These are phyloP conservation scores for Cryptotis parvus DNA, from an alignment of 2,113 vertebrate species.

Conservation along the genomic window DNA sequence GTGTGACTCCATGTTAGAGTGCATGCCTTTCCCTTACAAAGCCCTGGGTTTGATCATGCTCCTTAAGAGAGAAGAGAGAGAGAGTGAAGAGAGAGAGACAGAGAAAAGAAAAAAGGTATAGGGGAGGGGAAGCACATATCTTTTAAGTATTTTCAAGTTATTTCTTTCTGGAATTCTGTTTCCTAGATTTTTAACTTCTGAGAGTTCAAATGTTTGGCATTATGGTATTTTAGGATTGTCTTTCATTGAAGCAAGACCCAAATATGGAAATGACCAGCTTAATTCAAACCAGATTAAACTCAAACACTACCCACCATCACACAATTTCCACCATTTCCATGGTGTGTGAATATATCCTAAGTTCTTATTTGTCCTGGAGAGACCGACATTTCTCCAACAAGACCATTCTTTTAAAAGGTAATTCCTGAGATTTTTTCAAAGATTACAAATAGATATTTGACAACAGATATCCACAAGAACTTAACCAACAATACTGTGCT, in stretches of 20 bases:
- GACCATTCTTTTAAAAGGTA: slow-evolving; percentile 51
- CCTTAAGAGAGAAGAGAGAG: too few species aligned
- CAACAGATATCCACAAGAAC: slow-evolving; percentile 36
- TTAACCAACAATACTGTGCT: slow-evolving; percentile 12
- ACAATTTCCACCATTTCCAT: slow-evolving; percentile 8
- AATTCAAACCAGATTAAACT: slow-evolving; percentile 8
- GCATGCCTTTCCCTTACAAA: too few species aligned
- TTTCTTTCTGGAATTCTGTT: neutral
- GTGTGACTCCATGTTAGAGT: too few species aligned
- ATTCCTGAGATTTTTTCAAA: slow-evolving; percentile 36
- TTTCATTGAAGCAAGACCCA: neutral
- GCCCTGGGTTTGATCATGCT: too few species aligned
- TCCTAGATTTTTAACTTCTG: neutral
- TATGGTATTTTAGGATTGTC: neutral
- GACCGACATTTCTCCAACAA: slow-evolving; percentile 53
- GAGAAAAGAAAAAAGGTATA: too few species aligned
- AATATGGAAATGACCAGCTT: neutral
- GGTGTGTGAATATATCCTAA: slow-evolving; percentile 41
- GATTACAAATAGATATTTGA: slow-evolving; percentile 46
- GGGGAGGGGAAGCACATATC: too few species aligned
- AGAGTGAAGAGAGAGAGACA: too few species aligned
- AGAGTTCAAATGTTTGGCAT: neutral
- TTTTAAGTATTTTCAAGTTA: neutral
- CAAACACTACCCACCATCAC: neutral
- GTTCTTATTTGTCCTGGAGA: slow-evolving; percentile 46